A percentile compares a stretch with the other conserved stretches of the same genome.
phyloP scores from a whole-genome alignment of 2,797 vertebrate species.

The Pagetopsis macropterus region DNA sequence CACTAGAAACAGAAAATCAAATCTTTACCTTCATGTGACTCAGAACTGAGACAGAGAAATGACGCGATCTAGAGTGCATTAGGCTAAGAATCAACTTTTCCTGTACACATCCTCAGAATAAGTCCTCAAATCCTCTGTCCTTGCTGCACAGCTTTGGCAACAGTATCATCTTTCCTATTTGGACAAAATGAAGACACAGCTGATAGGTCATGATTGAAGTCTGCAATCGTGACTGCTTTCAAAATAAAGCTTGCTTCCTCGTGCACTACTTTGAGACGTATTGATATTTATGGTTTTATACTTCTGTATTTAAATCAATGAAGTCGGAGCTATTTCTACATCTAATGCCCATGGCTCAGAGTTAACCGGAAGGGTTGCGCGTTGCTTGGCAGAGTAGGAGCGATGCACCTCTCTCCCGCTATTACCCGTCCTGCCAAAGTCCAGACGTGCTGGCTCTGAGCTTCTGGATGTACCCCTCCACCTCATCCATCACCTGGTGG shows the following conservation, averaged over 20 bases:
- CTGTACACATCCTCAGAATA: constrained; percentile 33
- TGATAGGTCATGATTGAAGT: constrained; percentile 45
- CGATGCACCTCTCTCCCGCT: constrained; percentile 10
- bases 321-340: neutral
- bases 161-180: constrained; percentile 59
- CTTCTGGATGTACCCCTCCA: constrained; percentile 3
- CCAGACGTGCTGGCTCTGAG: constrained; percentile 25
- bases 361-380: constrained; percentile 33
- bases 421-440: constrained; percentile 49
- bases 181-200: constrained; percentile 43
- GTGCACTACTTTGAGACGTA: constrained; percentile 12
- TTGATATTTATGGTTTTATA: constrained; percentile 28
- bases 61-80: constrained; percentile 31
- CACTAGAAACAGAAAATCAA: constrained; percentile 42
- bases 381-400: constrained; percentile 31
- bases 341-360: constrained; percentile 10
- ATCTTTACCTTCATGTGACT: constrained; percentile 59
- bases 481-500: constrained; percentile 45
- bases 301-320: neutral
- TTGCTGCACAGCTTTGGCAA: constrained; percentile 50
- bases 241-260: constrained; percentile 20
- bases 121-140: constrained; percentile 52
- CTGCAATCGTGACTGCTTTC: constrained; percentile 37
- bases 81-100: constrained; percentile 48
- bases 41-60: constrained; percentile 44